Conservation (phyloP, 2,888 invertebrate genomes). For the Rhabditophanes sp. region DNA sequence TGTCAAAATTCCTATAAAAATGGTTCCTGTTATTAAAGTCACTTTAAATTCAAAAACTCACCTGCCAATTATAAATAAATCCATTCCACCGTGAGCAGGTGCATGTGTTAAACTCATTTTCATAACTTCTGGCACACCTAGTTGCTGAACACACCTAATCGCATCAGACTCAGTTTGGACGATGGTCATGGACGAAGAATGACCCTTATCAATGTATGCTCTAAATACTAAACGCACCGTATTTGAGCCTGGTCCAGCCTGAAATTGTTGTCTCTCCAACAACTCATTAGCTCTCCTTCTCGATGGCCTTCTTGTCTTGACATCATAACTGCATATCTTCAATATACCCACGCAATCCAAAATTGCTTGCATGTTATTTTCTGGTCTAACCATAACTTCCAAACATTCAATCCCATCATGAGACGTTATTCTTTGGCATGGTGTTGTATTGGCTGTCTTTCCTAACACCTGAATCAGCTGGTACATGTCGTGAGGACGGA, state of each 20-base stretch:
- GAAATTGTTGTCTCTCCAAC: no score
- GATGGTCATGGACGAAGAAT: constrained; percentile 46
- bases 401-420: constrained; percentile 24
- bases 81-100: constrained; percentile 43
- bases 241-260: constrained; percentile 5
- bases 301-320: constrained; percentile 5
- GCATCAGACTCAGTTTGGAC: constrained; percentile 45
- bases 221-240: constrained; percentile 79
- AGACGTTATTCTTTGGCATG: constrained; percentile 45
- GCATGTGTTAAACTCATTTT: constrained; percentile 43
- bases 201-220: constrained; percentile 64
- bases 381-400: constrained; percentile 51
- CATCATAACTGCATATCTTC: constrained; percentile 47
- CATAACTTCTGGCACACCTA: constrained; percentile 47
- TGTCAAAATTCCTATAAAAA: constrained; percentile 48
- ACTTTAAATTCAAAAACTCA: no score
- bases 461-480: constrained; percentile 88
- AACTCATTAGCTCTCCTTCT: no score
- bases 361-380: constrained; percentile 73
- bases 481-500: constrained; percentile 88
- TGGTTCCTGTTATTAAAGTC: no score
- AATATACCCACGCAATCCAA: constrained; percentile 94
- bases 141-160: constrained; percentile 48
- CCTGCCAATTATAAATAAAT: constrained; percentile 47
- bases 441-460: constrained; percentile 52